These are phyloP conservation scores for Distichodus sexfasciatus DNA, from an alignment of 2,797 vertebrate species.

Conservation along the genomic window DNA sequence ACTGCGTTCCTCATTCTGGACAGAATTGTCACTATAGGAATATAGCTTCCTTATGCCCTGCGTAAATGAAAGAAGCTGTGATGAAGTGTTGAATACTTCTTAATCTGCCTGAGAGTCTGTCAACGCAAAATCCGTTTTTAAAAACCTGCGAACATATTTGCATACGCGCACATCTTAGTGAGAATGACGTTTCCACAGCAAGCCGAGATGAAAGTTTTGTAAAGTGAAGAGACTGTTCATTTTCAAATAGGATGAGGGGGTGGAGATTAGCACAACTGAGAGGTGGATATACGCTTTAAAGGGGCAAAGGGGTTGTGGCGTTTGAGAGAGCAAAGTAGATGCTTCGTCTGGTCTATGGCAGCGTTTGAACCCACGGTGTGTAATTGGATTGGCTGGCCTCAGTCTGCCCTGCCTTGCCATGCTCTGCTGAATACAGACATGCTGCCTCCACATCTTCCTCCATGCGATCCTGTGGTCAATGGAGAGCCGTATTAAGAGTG, in stretches of 20 bases:
- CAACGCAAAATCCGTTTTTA: too few species aligned
- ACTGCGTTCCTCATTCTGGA: too few species aligned
- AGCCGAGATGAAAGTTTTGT: too few species aligned
- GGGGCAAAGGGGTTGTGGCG: background rate
- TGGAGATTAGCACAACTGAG: too few species aligned
- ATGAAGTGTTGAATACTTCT: conserved; percentile 18
- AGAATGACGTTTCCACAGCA: too few species aligned
- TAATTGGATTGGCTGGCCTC: conserved; percentile 20
- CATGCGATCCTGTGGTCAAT: conserved; percentile 9
- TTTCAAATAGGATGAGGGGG: too few species aligned
- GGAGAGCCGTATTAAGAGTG: conserved; percentile 15
- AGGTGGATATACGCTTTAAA: too few species aligned
- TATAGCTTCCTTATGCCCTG: conserved; percentile 21
- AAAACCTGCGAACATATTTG: too few species aligned
- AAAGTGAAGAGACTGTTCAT: too few species aligned
- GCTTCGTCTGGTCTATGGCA: conserved; percentile 9
- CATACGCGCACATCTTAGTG: too few species aligned
- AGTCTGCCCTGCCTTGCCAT: conserved; percentile 27
- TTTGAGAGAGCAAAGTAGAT: conserved; percentile 30
- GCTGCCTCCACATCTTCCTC: conserved; percentile 16
- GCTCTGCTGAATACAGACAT: conserved; percentile 34
- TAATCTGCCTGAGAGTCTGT: too few species aligned
- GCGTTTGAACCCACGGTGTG: background rate
- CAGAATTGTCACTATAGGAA: conserved; percentile 3
- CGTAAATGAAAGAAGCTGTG: conserved; percentile 18